Percentiles rank a stretch among this genome's conserved stretches.
Conservation (phyloP, 1,140 invertebrate species). For the Metaphire vulgaris region DNA sequence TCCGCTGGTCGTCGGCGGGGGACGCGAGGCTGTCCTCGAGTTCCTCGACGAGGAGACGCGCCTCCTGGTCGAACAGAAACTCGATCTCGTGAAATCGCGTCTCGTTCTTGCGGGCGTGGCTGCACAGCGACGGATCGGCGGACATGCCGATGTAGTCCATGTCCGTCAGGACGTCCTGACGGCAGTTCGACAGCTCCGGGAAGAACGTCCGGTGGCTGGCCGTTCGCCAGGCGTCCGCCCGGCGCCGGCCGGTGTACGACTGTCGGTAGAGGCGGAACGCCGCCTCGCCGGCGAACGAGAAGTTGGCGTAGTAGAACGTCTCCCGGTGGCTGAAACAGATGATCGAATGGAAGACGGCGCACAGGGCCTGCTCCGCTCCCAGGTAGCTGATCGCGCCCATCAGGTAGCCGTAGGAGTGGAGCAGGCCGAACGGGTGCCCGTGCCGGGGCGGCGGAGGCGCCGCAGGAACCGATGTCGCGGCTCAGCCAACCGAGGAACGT, state of each 20-base stretch:
- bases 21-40: neutral
- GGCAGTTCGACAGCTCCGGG: constrained; percentile 23
- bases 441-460: too few species aligned
- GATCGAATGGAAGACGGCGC: constrained; percentile 24
- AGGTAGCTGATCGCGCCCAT: constrained; percentile 27
- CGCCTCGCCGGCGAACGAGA: constrained; percentile 28
- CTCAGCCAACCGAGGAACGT: constrained; percentile 28
- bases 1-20: neutral
- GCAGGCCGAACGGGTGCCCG: constrained; percentile 14
- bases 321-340: constrained; percentile 30
- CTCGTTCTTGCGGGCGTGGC: constrained; percentile 28
- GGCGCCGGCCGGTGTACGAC: constrained; percentile 16
- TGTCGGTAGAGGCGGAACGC: constrained; percentile 26
- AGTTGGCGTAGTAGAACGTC: constrained; percentile 31
- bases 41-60: neutral
- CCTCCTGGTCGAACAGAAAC: constrained; percentile 11
- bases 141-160: constrained; percentile 24
- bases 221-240: constrained; percentile 11
- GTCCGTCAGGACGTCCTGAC: constrained; percentile 28
- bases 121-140: constrained; percentile 27
- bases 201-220: constrained; percentile 23
- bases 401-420: constrained; percentile 24
- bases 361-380: constrained; percentile 31
- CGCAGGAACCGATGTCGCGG: neutral
- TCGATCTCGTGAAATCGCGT: constrained; percentile 20